Conservation (phyloP, 2,888 invertebrate genomes). For the Lacanobia oleracea region DNA sequence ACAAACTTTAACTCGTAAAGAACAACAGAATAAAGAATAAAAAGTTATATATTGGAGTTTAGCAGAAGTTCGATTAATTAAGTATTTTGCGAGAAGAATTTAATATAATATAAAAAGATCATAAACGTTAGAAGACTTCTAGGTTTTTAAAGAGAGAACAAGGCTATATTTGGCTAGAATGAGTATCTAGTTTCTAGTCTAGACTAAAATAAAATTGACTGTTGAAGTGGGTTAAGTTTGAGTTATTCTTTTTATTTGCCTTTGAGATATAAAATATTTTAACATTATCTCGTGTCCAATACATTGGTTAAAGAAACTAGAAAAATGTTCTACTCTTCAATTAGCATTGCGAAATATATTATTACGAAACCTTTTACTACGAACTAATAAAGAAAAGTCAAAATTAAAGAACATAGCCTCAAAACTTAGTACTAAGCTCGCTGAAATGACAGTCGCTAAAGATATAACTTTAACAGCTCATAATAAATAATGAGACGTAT, state of each 20-base stretch:
- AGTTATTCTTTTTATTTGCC: conserved; percentile 9
- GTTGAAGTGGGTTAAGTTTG: conserved; percentile 5
- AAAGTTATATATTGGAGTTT: conserved; percentile 60
- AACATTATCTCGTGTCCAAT: neutral
- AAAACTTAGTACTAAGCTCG: neutral
- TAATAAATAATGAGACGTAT: conserved; percentile 7
- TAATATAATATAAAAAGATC: conserved; percentile 49
- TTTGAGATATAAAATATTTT: conserved; percentile 12
- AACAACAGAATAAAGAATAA: conserved; percentile 57
- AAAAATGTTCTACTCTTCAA: neutral
- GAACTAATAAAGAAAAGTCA: no score
- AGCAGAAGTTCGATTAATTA: conserved; percentile 65
- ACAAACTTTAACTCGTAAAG: conserved; percentile 63
- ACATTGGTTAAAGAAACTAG: no score
- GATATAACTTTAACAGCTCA: conserved; percentile 10
- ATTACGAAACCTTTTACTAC: neutral
- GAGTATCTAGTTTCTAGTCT: conserved; percentile 13
- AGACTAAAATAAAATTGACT: conserved; percentile 18
- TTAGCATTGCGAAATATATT: neutral
- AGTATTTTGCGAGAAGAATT: conserved; percentile 52
- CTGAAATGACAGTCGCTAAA: conserved; percentile 14
- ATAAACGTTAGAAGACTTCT: conserved; percentile 24
- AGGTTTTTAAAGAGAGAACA: conserved; percentile 18
- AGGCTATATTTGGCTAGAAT: conserved; percentile 33
- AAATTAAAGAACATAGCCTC: neutral